These are phyloP conservation scores for Penaeus monodon DNA, from an alignment of 2,888 invertebrate genomes.

Conservation along the genomic window DNA sequence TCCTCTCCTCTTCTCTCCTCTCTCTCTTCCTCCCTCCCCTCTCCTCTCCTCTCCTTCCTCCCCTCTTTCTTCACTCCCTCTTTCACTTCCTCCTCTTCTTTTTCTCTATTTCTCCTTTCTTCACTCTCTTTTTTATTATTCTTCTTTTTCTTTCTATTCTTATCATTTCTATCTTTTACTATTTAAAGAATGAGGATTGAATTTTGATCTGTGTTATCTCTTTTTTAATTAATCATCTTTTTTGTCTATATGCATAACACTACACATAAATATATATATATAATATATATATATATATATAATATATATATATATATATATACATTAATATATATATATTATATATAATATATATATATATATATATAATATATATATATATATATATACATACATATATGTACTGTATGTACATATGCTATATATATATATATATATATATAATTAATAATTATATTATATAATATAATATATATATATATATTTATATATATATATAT, in stretches of 20 bases:
- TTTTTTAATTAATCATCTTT: too few relatives aligned
- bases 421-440: neutral
- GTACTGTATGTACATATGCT: too few relatives aligned
- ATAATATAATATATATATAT: conserved; percentile 13
- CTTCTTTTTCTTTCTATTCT: too few relatives aligned
- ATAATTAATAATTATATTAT: neutral
- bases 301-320: neutral
- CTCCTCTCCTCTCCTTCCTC: neutral
- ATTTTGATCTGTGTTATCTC: too few relatives aligned
- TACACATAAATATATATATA: too few relatives aligned
- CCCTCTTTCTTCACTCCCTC: neutral
- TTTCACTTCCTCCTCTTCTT: neutral
- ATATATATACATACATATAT: too few relatives aligned
- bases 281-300: too few relatives aligned
- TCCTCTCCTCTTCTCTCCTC: neutral
- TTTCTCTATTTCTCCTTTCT: neutral
- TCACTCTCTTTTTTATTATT: neutral
- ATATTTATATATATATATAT: conserved; percentile 9
- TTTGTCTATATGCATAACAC: neutral
- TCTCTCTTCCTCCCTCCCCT: conserved; percentile 2
- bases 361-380: too few relatives aligned
- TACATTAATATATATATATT: conserved; percentile 11
- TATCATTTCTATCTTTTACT: too few relatives aligned
- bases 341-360: neutral
- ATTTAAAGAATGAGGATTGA: too few relatives aligned